Conservation (phyloP, 2,888 invertebrate genomes). For the Ophonus ardosiacus region DNA sequence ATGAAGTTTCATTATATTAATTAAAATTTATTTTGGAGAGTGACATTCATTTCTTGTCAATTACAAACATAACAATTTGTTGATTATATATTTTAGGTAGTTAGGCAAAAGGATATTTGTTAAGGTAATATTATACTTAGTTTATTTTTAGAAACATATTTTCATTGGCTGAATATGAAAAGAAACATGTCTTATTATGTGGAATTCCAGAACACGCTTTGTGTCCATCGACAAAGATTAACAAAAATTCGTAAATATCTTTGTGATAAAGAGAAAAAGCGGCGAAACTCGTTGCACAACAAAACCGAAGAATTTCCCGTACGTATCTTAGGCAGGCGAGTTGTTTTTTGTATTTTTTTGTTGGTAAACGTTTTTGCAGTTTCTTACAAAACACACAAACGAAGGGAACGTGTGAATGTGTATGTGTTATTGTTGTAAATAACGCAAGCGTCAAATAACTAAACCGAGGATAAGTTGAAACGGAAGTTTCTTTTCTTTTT, state of each 20-base stretch:
- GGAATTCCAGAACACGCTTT: neutral
- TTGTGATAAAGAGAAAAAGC: slow-evolving; percentile 7
- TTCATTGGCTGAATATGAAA: neutral
- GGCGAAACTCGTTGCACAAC: slow-evolving; percentile 3
- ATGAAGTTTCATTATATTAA: no score
- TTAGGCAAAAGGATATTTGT: no score
- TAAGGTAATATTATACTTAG: no score
- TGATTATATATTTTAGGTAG: no score
- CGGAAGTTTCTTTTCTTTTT: slow-evolving; percentile 60
- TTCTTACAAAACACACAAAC: slow-evolving; percentile 27
- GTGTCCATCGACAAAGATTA: neutral
- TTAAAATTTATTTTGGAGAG: no score
- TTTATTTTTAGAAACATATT: no score
- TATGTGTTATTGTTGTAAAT: slow-evolving; percentile 56
- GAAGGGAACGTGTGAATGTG: slow-evolving; percentile 22
- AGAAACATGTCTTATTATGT: neutral
- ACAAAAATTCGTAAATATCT: slow-evolving; percentile 40
- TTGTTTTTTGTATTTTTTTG: slow-evolving; percentile 31
- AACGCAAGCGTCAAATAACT: slow-evolving; percentile 62
- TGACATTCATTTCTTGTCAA: no score
- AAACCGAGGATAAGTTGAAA: slow-evolving; percentile 57
- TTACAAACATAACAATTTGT: no score
- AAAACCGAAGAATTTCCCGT: slow-evolving; percentile 30
- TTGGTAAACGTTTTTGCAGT: slow-evolving; percentile 32
- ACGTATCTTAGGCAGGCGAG: slow-evolving; percentile 27